These are phyloP conservation scores for Thera britannica DNA, from an alignment of 2,888 invertebrate species.

Conservation along the genomic window DNA sequence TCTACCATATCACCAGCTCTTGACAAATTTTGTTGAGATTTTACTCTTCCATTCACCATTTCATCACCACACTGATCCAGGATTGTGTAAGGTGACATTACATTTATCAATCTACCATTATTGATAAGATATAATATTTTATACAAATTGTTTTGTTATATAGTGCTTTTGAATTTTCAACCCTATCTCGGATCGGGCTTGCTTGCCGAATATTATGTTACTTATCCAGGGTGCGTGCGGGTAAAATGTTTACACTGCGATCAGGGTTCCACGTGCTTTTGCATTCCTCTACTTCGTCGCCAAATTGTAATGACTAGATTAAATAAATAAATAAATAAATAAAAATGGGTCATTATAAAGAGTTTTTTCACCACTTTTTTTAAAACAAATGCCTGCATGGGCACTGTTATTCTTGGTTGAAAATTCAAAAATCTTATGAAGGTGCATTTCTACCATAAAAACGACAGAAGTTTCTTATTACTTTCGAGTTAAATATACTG, in stretches of 20 bases:
- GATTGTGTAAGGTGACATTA: too few species aligned
- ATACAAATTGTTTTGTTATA: not conserved
- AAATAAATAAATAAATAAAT: too few species aligned
- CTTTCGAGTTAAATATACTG: too few species aligned
- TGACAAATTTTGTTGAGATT: too few species aligned
- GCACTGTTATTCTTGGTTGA: too few species aligned
- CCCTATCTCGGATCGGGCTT: slow-evolving; percentile 46
- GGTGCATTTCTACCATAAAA: too few species aligned
- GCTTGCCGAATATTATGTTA: slow-evolving; percentile 68
- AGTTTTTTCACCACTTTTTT: too few species aligned
- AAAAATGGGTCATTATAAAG: too few species aligned
- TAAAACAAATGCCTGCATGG: too few species aligned
- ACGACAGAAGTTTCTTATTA: too few species aligned
- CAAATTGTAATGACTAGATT: slow-evolving; percentile 4
- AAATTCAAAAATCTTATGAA: too few species aligned
- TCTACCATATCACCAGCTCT: too few species aligned
- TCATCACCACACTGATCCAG: not conserved
- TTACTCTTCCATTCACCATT: not conserved
- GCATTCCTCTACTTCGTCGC: slow-evolving; percentile 67
- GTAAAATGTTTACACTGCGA: slow-evolving; percentile 76
- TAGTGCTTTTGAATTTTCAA: slow-evolving; percentile 28
- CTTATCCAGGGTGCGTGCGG: slow-evolving; percentile 64
- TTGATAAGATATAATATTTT: not conserved
- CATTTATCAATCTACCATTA: not conserved
- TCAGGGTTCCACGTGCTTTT: slow-evolving; percentile 59